Percentiles rank a stretch among this genome's conserved stretches.
Evolutionary conservation across 2,888 invertebrate genomes (phyloP).

Genomic region (Sclerodermus sp.): DNA sequence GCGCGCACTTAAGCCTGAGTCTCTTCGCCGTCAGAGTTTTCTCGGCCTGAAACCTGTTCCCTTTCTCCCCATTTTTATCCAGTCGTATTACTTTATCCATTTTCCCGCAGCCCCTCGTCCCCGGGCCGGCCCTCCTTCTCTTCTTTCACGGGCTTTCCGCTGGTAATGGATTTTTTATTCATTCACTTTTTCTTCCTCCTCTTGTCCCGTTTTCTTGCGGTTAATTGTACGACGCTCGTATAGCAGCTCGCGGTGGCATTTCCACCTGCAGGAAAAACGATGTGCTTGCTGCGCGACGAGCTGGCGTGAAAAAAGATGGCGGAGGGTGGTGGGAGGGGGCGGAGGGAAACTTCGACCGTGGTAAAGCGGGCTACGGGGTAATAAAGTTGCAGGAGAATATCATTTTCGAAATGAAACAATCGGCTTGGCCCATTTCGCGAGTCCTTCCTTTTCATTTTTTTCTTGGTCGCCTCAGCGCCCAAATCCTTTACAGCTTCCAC

Average conservation of each 20-base stretch:
- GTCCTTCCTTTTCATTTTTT: conserved; percentile 1
- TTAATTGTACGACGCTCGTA: conserved; percentile 33
- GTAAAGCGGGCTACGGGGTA: neutral
- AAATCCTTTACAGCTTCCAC: neutral
- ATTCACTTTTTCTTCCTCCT: neutral
- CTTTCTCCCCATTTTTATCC: too few species aligned
- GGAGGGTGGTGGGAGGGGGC: too few species aligned
- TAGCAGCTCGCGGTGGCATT: too few species aligned
- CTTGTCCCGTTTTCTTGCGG: conserved; percentile 14
- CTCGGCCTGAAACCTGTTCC: too few species aligned
- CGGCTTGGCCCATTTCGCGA: conserved; percentile 2
- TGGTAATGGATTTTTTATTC: conserved; percentile 12
- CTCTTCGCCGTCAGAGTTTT: too few species aligned
- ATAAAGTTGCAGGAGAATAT: conserved; percentile 24
- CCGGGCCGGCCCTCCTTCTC: neutral
- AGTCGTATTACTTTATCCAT: too few species aligned
- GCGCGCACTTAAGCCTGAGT: too few species aligned
- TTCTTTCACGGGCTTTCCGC: conserved; percentile 2
- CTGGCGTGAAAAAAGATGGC: too few species aligned
- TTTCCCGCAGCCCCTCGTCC: too few species aligned
- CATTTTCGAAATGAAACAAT: conserved; percentile 33
- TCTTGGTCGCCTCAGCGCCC: neutral
- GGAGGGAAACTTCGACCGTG: too few species aligned
- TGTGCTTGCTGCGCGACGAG: too few species aligned
- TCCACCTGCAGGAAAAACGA: neutral